Conservation (phyloP, 2,113 vertebrate genomes). For the Campylomormyrus numenius region DNA sequence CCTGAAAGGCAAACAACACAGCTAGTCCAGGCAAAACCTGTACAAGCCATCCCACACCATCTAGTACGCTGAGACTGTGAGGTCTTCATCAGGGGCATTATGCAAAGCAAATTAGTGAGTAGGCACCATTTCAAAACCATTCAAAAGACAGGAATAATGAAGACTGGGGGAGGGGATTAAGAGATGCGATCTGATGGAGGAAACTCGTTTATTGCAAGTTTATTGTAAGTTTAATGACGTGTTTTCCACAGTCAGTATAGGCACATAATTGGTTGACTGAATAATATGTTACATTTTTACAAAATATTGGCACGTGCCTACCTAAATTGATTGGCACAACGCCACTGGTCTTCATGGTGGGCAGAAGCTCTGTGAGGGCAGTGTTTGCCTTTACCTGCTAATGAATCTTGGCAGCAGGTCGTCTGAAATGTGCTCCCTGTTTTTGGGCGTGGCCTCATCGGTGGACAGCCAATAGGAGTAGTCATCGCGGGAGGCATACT, state of each 20-base stretch:
- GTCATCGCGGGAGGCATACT: constrained; percentile 83
- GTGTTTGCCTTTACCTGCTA: constrained; percentile 68
- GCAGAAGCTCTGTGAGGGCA: background rate
- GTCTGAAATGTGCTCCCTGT: constrained; percentile 61
- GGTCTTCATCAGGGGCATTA: background rate
- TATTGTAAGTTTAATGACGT: background rate
- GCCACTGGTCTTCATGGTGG: background rate
- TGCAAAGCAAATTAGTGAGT: background rate
- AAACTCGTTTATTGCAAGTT: background rate
- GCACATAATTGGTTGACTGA: background rate
- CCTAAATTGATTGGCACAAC: background rate
- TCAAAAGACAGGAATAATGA: background rate
- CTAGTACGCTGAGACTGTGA: background rate
- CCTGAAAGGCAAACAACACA: constrained; percentile 46
- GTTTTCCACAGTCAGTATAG: background rate
- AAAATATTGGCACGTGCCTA: background rate
- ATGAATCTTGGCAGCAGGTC: constrained; percentile 62
- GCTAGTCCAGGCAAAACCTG: background rate
- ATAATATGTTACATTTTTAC: background rate
- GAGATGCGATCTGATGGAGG: background rate
- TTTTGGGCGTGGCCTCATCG: constrained; percentile 48
- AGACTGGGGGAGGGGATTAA: background rate
- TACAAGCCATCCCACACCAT: background rate
- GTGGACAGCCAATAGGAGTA: constrained; percentile 93
- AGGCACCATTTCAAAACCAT: background rate